phyloP scores from a whole-genome alignment of 2,797 vertebrate genomes.

The Gymnocypris eckloni region DNA sequence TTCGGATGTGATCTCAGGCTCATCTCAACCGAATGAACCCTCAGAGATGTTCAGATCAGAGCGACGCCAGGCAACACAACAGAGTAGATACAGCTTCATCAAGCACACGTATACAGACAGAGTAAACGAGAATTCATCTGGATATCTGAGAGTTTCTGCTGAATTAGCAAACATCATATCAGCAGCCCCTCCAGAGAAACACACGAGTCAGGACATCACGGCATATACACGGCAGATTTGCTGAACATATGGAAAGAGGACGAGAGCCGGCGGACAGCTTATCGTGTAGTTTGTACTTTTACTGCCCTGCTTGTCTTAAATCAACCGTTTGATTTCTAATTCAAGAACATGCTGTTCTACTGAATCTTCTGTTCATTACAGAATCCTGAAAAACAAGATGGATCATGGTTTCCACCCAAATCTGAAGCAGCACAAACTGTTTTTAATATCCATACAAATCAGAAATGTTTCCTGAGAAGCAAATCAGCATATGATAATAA shows the following conservation, averaged over 20 bases:
- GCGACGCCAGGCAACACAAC: background rate
- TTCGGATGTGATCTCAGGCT: background rate
- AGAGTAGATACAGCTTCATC: background rate
- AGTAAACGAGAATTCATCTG: too few relatives aligned
- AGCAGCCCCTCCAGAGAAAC: background rate
- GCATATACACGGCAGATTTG: background rate
- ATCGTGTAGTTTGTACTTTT: background rate
- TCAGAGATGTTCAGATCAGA: conserved; percentile 21
- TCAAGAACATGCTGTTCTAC: background rate
- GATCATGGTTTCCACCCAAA: background rate
- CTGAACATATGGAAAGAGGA: conserved; percentile 31
- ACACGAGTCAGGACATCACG: background rate
- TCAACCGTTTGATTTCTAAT: background rate
- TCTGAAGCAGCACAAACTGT: background rate
- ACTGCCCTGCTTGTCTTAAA: conserved; percentile 6
- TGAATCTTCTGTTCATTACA: background rate
- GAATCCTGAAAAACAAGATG: background rate
- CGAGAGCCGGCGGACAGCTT: too few relatives aligned
- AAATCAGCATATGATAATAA: background rate
- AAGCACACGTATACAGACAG: background rate
- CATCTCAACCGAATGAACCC: background rate
- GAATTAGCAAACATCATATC: background rate
- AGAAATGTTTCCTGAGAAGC: background rate
- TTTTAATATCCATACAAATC: background rate
- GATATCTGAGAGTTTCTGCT: background rate